phyloP scores from a whole-genome alignment of 1,140 invertebrate genomes.

The Micrasema minimum region DNA sequence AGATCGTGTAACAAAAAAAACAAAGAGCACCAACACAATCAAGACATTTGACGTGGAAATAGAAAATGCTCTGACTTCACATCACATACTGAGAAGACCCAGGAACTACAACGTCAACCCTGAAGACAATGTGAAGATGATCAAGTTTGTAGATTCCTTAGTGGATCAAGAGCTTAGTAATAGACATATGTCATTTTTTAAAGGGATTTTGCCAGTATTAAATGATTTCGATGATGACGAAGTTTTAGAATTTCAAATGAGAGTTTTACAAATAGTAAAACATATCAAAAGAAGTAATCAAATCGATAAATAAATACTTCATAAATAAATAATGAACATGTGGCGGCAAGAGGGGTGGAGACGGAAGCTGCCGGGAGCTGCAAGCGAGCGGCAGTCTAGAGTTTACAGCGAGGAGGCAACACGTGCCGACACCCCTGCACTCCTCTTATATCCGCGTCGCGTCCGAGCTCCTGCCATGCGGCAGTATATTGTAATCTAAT shows the following conservation, averaged over 20 bases:
- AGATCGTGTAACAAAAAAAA: not conserved
- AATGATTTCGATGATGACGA: not conserved
- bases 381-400: too few species aligned
- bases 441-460: too few species aligned
- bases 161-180: not conserved
- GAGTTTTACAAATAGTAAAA: not conserved
- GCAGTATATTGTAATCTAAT: too few species aligned
- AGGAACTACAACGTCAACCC: not conserved
- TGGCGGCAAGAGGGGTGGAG: too few species aligned
- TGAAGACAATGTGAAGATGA: not conserved
- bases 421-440: too few species aligned
- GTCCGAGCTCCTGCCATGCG: too few species aligned
- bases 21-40: not conserved
- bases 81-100: not conserved
- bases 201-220: not conserved
- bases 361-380: too few species aligned
- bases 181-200: not conserved
- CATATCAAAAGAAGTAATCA: not conserved
- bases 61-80: too few species aligned
- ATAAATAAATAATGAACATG: too few species aligned
- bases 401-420: too few species aligned
- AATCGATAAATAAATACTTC: too few species aligned
- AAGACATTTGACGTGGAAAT: not conserved
- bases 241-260: not conserved
- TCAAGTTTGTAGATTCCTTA: not conserved